Conservation (phyloP, 64 coral and sea anemone species). For the Stichodactyla helianthus region DNA sequence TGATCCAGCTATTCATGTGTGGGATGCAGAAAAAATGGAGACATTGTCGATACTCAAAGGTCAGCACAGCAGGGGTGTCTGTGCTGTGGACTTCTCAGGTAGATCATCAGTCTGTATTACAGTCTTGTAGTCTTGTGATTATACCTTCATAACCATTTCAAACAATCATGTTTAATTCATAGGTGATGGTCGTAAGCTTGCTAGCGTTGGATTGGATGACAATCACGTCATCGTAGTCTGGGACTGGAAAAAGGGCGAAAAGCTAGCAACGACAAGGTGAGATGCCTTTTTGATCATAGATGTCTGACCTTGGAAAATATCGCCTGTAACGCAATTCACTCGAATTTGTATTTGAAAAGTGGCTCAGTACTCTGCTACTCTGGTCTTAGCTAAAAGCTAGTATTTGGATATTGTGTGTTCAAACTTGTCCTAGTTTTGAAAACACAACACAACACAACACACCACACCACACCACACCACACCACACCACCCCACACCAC, state of each 20-base stretch:
- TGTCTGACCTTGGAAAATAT: no score
- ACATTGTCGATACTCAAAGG: slow-evolving; percentile 87
- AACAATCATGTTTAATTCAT: neutral
- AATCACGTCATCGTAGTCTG: slow-evolving; percentile 90
- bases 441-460: no score
- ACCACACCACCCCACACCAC: no score
- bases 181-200: slow-evolving; percentile 39
- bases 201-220: slow-evolving; percentile 90
- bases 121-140: neutral
- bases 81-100: slow-evolving; percentile 99
- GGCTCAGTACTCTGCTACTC: no score
- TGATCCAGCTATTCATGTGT: slow-evolving; percentile 84
- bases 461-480: no score
- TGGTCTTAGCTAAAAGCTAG: no score
- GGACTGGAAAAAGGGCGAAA: slow-evolving; percentile 90
- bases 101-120: neutral
- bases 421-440: no score
- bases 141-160: neutral
- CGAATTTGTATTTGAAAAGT: no score
- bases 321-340: no score
- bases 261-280: slow-evolving; percentile 67
- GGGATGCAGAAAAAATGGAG: slow-evolving; percentile 90
- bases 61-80: slow-evolving; percentile 86
- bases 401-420: no score
- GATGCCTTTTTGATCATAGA: neutral